phyloP scores from a whole-genome alignment of 64 coral and sea anemone genomes.

The Catalaphyllia jardinei region DNA sequence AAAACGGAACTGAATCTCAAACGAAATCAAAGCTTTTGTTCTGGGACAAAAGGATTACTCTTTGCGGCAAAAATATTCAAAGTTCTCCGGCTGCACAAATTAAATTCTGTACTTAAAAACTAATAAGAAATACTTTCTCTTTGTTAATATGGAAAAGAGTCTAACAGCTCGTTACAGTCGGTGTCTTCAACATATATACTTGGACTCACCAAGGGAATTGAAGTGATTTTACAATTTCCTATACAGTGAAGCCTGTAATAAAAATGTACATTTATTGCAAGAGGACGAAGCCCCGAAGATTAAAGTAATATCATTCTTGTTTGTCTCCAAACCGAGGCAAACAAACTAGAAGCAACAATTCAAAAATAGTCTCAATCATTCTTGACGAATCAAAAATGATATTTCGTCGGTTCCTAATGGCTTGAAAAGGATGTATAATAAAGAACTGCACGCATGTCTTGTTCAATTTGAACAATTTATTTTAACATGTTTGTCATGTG shows the following conservation, averaged over 20 bases:
- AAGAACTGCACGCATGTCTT: background rate
- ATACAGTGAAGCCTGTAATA: background rate
- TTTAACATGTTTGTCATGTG: background rate
- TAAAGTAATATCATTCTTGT: background rate
- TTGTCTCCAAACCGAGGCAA: background rate
- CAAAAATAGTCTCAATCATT: slow-evolving; percentile 7
- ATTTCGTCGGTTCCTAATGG: background rate
- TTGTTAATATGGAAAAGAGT: background rate
- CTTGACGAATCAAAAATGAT: background rate
- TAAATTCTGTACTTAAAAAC: background rate
- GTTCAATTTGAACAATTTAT: slow-evolving; percentile 3
- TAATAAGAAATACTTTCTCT: background rate
- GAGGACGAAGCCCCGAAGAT: background rate
- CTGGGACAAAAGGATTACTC: background rate
- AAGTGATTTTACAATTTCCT: background rate
- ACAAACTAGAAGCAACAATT: background rate
- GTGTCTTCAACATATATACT: background rate
- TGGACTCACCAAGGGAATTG: background rate
- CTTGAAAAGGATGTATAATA: slow-evolving; percentile 17
- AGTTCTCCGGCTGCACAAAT: background rate
- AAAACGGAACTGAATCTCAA: background rate
- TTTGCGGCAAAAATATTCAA: background rate
- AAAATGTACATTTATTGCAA: background rate
- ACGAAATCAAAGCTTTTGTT: background rate
- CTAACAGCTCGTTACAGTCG: background rate